Evolutionary conservation across 1,140 invertebrate genomes (phyloP).

Genomic region (Ylistrum balloti): DNA sequence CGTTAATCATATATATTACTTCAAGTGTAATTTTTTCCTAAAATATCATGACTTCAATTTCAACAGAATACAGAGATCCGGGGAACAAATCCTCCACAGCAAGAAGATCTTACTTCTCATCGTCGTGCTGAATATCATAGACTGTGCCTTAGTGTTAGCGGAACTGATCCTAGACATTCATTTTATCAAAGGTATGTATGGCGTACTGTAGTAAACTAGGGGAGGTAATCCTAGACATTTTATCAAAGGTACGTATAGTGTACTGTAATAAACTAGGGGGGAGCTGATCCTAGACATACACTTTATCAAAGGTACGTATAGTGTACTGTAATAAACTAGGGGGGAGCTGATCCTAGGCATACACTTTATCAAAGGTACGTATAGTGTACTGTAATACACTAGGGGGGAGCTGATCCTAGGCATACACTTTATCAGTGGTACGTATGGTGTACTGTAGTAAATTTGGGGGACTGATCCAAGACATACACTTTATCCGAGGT

Average conservation of each 20-base stretch:
- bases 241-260: slow-evolving; percentile 72
- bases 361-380: slow-evolving; percentile 75
- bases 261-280: slow-evolving; percentile 73
- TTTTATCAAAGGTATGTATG: slow-evolving; percentile 77
- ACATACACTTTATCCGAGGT: too few species aligned
- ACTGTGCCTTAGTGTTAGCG: slow-evolving; percentile 76
- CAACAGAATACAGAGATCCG: slow-evolving; percentile 72
- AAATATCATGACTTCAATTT: slow-evolving; percentile 19
- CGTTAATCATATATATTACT: too few species aligned
- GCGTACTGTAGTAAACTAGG: slow-evolving; percentile 68
- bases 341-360: slow-evolving; percentile 78
- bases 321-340: slow-evolving; percentile 69
- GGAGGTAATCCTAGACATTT: slow-evolving; percentile 75
- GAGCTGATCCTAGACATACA: slow-evolving; percentile 76
- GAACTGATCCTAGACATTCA: slow-evolving; percentile 78
- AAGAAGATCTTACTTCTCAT: slow-evolving; percentile 75
- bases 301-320: slow-evolving; percentile 73
- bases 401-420: too few species aligned
- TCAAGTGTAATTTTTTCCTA: too few species aligned
- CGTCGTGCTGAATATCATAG: slow-evolving; percentile 75
- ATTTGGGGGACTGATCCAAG: too few species aligned
- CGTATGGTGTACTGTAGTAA: too few species aligned
- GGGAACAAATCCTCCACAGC: slow-evolving; percentile 73
- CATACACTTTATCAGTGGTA: too few species aligned
- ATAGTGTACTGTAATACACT: slow-evolving; percentile 43